Base-by-base conservation (phyloP, 2,113 vertebrate species). In the Epinephelus moara region DNA sequence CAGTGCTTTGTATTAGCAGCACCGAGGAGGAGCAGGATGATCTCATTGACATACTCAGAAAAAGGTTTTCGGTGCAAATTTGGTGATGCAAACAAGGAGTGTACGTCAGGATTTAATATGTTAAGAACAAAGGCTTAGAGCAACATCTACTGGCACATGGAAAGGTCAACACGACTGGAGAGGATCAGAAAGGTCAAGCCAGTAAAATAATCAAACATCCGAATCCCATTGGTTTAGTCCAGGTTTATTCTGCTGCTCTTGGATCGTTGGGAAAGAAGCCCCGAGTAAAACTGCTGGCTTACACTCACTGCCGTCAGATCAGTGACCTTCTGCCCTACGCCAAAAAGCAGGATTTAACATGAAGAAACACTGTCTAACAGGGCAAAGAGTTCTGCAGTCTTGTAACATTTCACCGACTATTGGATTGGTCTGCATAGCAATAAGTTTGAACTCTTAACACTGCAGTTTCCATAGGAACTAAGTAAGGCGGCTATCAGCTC, bases 401-500 rank as follows among this genome's bases (percentile, higher is more conserved):
- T 50, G 21, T 47, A 70, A 66, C 80, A 85, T 86, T 64, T 87
- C 73, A 37, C 67, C 5, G 0, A 80, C 73, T 62, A 74, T 52
- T 77, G 75, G 37, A 88, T 61, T 76, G 75, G 63, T 86, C 79
- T 78, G 83, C 89, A 93, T 88, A 86, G 82, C 47, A 90, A 91
- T 84, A 81, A 75, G 72, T 82, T 88, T 90, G 85, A 93, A 94
- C 85, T 80, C 75, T 72, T 63, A 80, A 90, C 78, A 80, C 74
- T 62, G 85, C 87, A 8, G 93, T 95, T 95, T 93, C 94, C 93
- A 94, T 94, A 95, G 94, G 88, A 95, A 95, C 93, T 78, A 82
- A 91, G 87, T 85, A 80, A 88, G 81, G 57, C 47, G 18, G 71
- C 42, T 60, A 81, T 85, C 84, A 79, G 79, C 61, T 33, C 69